phyloP scores from a whole-genome alignment of 2,797 vertebrate genomes.

The Aldrovandia affinis region DNA sequence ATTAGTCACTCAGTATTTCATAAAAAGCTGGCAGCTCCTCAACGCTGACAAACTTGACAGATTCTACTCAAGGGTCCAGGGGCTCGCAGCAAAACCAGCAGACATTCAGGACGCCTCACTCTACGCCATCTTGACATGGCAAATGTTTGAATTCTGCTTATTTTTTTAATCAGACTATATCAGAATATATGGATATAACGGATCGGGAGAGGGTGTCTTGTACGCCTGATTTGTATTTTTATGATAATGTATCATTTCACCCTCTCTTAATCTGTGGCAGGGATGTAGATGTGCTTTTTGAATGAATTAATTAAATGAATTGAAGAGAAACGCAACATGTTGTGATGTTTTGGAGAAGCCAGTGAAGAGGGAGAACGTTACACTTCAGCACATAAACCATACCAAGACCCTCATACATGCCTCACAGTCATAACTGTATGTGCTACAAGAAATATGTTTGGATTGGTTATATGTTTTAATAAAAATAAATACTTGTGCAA shows the following conservation, averaged over 20 bases:
- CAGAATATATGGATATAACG: background rate
- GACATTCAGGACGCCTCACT: slow-evolving; percentile 29
- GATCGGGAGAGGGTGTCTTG: background rate
- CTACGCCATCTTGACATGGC: slow-evolving; percentile 42
- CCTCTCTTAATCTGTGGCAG: background rate
- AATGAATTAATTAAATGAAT: background rate
- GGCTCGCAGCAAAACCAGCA: slow-evolving; percentile 47
- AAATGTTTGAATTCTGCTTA: slow-evolving; percentile 28
- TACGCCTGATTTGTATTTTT: slow-evolving; percentile 1
- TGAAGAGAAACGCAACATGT: background rate
- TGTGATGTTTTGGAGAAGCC: background rate
- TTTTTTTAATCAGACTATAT: slow-evolving; percentile 8
- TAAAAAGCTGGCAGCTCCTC: slow-evolving; percentile 69
- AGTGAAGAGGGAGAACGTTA: background rate
- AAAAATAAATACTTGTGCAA: slow-evolving; percentile 8
- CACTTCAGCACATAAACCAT: background rate
- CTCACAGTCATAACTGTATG: background rate
- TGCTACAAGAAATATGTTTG: background rate
- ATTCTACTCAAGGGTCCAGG: slow-evolving; percentile 64
- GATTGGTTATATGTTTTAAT: slow-evolving; percentile 1
- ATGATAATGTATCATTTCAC: slow-evolving; percentile 1
- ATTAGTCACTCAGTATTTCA: slow-evolving; percentile 74
- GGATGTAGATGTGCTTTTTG: background rate
- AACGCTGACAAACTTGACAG: slow-evolving; percentile 70
- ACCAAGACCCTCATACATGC: background rate